Conservation (phyloP, 2,113 vertebrate species). For the Myocastor coypus region DNA sequence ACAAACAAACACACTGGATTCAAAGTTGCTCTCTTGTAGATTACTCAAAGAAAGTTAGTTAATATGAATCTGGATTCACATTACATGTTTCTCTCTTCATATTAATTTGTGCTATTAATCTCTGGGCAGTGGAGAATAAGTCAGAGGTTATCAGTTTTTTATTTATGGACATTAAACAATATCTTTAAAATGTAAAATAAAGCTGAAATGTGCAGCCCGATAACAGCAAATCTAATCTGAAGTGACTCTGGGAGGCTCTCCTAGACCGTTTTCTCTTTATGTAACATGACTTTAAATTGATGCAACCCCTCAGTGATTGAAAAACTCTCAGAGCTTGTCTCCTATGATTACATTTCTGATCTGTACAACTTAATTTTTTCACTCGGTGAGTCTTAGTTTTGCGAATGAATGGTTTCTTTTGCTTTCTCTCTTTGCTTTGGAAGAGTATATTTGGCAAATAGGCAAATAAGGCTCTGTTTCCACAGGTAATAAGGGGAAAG, state of each 20-base stretch:
- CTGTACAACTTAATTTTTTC: conserved; percentile 92
- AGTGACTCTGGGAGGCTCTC: conserved; percentile 89
- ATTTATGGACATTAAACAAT: conserved; percentile 81
- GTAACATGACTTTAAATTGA: conserved; percentile 92
- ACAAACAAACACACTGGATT: neutral
- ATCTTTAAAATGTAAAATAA: conserved; percentile 88
- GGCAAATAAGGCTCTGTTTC: neutral
- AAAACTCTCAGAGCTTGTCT: conserved; percentile 92
- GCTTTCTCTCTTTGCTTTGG: conserved; percentile 68
- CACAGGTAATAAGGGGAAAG: neutral
- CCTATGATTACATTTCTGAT: conserved; percentile 91
- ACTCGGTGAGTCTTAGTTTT: conserved; percentile 85
- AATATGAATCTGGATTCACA: conserved; percentile 67
- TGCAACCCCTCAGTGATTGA: conserved; percentile 90
- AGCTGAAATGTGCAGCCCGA: conserved; percentile 86
- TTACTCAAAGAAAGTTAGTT: conserved; percentile 73
- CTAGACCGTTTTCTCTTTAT: conserved; percentile 89
- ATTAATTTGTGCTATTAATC: conserved; percentile 81
- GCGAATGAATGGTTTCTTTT: conserved; percentile 80
- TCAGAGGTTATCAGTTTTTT: conserved; percentile 72
- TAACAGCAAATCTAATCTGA: conserved; percentile 91
- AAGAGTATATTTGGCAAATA: conserved; percentile 60
- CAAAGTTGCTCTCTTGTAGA: conserved; percentile 59
- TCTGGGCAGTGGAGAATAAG: conserved; percentile 76
- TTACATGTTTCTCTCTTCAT: neutral